Percentiles rank a stretch among this genome's conserved stretches.
These are phyloP conservation scores for Cataglyphis albicans DNA, from an alignment of 2,888 invertebrate species.

Conservation along the genomic window DNA sequence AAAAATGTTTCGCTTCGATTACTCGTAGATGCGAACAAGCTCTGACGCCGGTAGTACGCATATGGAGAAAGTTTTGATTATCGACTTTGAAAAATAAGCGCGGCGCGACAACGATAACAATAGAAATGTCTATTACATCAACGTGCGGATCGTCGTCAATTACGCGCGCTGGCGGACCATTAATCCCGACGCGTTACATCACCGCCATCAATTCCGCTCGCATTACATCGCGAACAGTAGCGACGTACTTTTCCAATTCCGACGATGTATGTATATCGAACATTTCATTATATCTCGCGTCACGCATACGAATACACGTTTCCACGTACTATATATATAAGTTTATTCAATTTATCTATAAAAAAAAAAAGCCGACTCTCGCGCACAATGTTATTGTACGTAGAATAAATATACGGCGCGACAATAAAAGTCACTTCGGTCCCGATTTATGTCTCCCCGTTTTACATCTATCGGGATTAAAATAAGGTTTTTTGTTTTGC, in stretches of 20 bases:
- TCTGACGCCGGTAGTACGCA: neutral
- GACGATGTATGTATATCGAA: slow-evolving; percentile 23
- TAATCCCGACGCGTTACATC: slow-evolving; percentile 30
- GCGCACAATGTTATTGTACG: neutral
- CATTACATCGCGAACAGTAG: slow-evolving; percentile 14
- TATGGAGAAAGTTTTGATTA: slow-evolving; percentile 5
- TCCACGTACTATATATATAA: neutral
- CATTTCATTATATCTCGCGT: slow-evolving; percentile 26
- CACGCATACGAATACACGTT: neutral
- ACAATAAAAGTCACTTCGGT: slow-evolving; percentile 48
- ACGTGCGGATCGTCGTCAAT: slow-evolving; percentile 42
- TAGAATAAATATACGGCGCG: slow-evolving; percentile 32
- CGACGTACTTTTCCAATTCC: slow-evolving; percentile 34
- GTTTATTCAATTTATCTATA: slow-evolving; percentile 26
- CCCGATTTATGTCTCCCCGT: slow-evolving; percentile 33
- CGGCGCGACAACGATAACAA: slow-evolving; percentile 33
- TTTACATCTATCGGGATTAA: slow-evolving; percentile 43
- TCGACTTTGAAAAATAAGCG: slow-evolving; percentile 41
- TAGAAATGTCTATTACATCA: slow-evolving; percentile 47
- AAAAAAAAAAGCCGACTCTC: neutral
- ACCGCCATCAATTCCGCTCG: slow-evolving; percentile 39
- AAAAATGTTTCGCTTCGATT: neutral
- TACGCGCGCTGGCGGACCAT: slow-evolving; percentile 29
- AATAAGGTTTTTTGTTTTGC: slow-evolving; percentile 34
- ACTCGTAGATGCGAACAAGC: neutral